Conservation (phyloP, 2,797 vertebrate genomes). For the Phyllotis vaccarum region DNA sequence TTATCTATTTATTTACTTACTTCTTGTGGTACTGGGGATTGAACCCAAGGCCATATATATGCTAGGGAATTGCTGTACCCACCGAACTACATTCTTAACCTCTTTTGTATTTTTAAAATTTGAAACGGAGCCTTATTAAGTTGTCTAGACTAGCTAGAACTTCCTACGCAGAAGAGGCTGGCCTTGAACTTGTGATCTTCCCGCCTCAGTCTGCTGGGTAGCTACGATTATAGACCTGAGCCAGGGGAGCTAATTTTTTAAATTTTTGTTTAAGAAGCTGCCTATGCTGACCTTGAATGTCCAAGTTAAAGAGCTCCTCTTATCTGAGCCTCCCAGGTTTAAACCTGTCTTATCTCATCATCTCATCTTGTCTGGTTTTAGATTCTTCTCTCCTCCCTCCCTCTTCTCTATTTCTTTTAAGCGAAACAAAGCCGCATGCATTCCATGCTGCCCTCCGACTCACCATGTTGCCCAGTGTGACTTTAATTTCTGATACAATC, state of each 20-base stretch:
- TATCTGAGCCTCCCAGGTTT: background rate
- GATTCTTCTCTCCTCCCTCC: background rate
- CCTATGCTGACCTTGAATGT: background rate
- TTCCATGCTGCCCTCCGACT: background rate
- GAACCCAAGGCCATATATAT: background rate
- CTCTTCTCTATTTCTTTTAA: background rate
- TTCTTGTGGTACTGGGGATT: background rate
- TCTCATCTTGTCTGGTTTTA: background rate
- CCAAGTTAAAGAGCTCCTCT: background rate
- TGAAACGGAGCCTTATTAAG: background rate
- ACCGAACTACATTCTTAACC: background rate
- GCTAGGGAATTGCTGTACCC: background rate
- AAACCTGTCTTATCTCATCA: background rate
- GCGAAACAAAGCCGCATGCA: background rate
- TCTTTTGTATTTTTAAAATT: background rate
- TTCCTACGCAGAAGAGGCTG: background rate
- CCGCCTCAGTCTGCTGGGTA: background rate
- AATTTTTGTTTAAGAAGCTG: background rate
- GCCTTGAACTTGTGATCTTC: background rate
- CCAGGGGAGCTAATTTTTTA: background rate
- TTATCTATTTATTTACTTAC: background rate
- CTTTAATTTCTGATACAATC: background rate
- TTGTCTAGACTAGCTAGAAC: background rate
- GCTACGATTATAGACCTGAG: background rate
- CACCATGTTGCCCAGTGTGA: background rate